Conservation (phyloP, 64 coral and sea anemone species). For the Acropora tenuis region DNA sequence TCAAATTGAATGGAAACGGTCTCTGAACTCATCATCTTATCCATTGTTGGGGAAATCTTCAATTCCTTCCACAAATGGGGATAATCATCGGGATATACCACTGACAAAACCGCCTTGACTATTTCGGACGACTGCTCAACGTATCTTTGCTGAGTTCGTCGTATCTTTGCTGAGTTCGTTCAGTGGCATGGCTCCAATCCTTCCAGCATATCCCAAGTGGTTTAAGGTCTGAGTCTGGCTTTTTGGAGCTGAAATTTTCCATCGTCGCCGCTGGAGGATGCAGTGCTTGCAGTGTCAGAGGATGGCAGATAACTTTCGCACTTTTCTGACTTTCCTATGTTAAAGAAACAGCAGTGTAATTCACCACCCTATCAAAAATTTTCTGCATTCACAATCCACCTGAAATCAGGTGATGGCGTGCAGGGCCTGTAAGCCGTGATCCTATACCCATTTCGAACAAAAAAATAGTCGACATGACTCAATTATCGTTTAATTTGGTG, state of each 20-base stretch:
- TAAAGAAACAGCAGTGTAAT: neutral
- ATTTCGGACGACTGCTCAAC: slow-evolving; percentile 7
- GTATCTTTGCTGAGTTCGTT: neutral
- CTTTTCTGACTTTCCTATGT: neutral
- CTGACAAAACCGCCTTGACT: neutral
- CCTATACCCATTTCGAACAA: no score
- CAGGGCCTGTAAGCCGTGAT: no score
- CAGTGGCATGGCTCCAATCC: neutral
- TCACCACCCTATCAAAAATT: no score
- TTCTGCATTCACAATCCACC: no score
- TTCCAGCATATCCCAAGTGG: neutral
- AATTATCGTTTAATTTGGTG: no score
- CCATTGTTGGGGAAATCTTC: neutral
- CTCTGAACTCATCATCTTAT: neutral
- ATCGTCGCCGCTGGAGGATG: neutral
- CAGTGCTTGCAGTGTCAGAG: neutral
- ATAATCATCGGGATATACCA: slow-evolving; percentile 7
- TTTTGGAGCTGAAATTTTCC: neutral
- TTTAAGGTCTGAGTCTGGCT: neutral
- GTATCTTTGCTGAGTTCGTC: neutral
- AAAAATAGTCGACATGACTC: no score
- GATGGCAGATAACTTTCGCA: neutral
- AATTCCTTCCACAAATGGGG: neutral
- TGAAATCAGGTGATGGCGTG: no score
- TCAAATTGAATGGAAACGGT: neutral